A percentile compares a stretch with the other conserved stretches of the same genome.
Conservation (phyloP, 1,140 invertebrate genomes). For the Apis cerana region DNA sequence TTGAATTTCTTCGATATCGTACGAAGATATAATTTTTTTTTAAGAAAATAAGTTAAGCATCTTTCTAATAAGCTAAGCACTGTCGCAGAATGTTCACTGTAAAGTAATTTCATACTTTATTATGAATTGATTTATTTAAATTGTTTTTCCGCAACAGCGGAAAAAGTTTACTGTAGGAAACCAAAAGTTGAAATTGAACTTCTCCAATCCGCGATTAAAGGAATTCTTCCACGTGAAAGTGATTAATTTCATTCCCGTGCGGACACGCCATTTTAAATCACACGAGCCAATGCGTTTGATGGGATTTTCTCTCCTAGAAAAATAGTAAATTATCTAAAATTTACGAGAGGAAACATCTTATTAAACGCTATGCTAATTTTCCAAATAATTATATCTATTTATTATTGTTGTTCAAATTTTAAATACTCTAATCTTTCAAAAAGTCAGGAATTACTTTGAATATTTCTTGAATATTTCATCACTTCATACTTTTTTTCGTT, state of each 20-base stretch:
- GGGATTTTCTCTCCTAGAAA: not conserved
- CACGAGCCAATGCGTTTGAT: not conserved
- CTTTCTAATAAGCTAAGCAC: too few relatives aligned
- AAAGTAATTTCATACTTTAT: not conserved
- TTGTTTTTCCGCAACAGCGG: not conserved
- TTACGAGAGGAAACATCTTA: not conserved
- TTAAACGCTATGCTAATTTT: not conserved
- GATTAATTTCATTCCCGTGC: not conserved
- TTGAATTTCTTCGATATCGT: not conserved
- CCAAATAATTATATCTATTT: not conserved
- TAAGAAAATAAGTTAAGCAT: not conserved
- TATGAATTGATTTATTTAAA: not conserved
- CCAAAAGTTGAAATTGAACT: constrained; percentile 15
- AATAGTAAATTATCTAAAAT: not conserved
- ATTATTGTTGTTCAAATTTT: not conserved
- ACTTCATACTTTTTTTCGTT: too few relatives aligned
- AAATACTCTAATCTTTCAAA: too few relatives aligned
- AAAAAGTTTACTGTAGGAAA: constrained; percentile 18
- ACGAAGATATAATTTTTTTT: not conserved
- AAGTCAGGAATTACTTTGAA: too few relatives aligned
- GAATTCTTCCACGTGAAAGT: not conserved
- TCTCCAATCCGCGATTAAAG: not conserved
- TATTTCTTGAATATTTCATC: too few relatives aligned
- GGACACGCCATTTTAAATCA: not conserved
- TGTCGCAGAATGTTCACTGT: not conserved